Conservation (phyloP, 2,888 invertebrate species). For the Azorinus chamasolen region DNA sequence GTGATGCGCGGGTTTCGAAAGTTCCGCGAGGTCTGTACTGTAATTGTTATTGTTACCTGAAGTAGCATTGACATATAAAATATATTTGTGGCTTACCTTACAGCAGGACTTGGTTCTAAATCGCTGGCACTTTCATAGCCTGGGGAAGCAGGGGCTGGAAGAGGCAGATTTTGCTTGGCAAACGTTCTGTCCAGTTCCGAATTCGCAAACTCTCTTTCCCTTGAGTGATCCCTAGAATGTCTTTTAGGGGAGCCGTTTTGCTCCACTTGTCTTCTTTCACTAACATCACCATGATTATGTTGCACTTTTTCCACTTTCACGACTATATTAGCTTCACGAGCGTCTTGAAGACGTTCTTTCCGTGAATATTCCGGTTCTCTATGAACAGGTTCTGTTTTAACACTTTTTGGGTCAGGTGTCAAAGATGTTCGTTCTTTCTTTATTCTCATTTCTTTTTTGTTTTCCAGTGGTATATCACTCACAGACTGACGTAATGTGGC, state of each 20-base stretch:
- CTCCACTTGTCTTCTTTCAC: conserved; percentile 30
- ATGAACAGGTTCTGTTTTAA: conserved; percentile 28
- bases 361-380: conserved; percentile 60
- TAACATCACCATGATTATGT: conserved; percentile 41
- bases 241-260: conserved; percentile 45
- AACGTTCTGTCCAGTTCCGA: background rate
- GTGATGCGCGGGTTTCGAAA: no score
- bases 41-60: no score
- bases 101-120: conserved; percentile 62
- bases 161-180: background rate
- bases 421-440: conserved; percentile 49
- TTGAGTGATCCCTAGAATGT: background rate
- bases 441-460: conserved; percentile 51
- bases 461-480: conserved; percentile 29
- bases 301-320: conserved; percentile 76
- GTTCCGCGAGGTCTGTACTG: no score
- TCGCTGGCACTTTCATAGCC: conserved; percentile 69
- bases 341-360: conserved; percentile 62
- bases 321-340: conserved; percentile 72
- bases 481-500: conserved; percentile 62
- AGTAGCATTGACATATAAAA: no score
- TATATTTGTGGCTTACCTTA: conserved; percentile 71
- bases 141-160: conserved; percentile 86
- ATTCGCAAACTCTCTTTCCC: background rate
- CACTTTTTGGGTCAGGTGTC: conserved; percentile 32